Percentiles rank a stretch among this genome's conserved stretches.
Evolutionary conservation across 2,888 invertebrate species (phyloP).

Genomic region (Euzetes globulus): DNA sequence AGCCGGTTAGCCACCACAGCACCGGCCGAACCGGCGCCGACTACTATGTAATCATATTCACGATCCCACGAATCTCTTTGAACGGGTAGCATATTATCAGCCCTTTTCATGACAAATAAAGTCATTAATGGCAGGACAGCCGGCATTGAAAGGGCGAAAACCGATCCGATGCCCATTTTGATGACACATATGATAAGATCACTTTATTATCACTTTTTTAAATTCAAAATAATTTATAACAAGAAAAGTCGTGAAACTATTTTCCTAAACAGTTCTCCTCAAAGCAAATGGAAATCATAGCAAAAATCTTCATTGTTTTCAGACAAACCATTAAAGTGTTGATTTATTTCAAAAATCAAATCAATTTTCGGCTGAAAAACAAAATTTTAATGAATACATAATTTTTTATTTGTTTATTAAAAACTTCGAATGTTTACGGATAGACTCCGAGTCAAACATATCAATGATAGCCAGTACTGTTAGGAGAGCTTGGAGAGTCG

Average conservation of each 20-base stretch:
- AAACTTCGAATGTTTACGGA: too few species aligned
- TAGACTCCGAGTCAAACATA: too few species aligned
- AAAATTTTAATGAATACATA: too few species aligned
- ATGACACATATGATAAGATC: background rate
- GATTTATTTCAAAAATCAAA: too few species aligned
- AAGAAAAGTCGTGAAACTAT: background rate
- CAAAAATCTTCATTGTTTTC: too few species aligned
- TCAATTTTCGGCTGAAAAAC: too few species aligned
- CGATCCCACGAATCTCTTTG: constrained; percentile 32
- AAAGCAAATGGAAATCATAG: background rate
- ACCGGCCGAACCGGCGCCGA: constrained; percentile 78
- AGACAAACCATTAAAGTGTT: too few species aligned
- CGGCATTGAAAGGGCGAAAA: constrained; percentile 22
- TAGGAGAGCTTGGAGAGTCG: too few species aligned
- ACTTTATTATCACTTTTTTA: background rate
- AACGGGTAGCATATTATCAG: constrained; percentile 15
- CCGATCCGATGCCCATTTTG: constrained; percentile 6
- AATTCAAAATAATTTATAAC: too few species aligned
- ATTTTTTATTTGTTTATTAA: too few species aligned
- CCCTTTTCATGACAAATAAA: constrained; percentile 24
- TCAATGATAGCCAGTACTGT: too few species aligned
- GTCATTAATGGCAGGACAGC: constrained; percentile 26
- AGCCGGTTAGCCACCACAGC: constrained; percentile 75
- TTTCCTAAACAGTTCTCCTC: background rate
- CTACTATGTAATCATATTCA: constrained; percentile 48